These are phyloP conservation scores for Porites divaricata DNA, from an alignment of 92 coral and sea anemone genomes.

Conservation along the genomic window DNA sequence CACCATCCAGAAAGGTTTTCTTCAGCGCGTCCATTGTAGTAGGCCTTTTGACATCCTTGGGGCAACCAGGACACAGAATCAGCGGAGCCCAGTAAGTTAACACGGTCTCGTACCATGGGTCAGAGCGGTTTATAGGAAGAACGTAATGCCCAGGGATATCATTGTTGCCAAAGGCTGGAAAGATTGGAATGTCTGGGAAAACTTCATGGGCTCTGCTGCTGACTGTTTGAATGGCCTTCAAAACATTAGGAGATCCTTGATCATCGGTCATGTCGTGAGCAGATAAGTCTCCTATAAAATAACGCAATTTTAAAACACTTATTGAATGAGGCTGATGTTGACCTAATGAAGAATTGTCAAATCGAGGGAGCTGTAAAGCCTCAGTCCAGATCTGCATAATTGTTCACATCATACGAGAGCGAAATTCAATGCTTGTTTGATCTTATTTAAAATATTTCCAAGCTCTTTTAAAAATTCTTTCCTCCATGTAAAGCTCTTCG, in stretches of 20 bases:
- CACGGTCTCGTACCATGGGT: constrained; percentile 72
- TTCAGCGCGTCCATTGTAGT: constrained; percentile 45
- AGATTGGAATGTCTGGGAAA: constrained; percentile 84
- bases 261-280: constrained; percentile 72
- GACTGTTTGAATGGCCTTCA: constrained; percentile 59
- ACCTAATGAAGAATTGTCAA: too few relatives aligned
- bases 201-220: constrained; percentile 46
- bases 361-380: too few relatives aligned
- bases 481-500: too few relatives aligned
- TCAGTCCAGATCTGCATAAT: too few relatives aligned
- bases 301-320: too few relatives aligned
- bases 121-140: constrained; percentile 59
- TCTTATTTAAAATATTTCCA: too few relatives aligned
- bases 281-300: constrained; percentile 79
- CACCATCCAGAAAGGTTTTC: constrained; percentile 60
- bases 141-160: constrained; percentile 91
- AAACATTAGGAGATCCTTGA: constrained; percentile 43
- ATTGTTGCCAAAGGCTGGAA: constrained; percentile 90
- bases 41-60: constrained; percentile 34
- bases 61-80: constrained; percentile 73
- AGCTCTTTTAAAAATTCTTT: too few relatives aligned
- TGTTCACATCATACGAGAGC: too few relatives aligned
- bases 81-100: constrained; percentile 80
- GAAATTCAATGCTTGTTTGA: too few relatives aligned
- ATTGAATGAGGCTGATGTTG: too few relatives aligned